Conservation (phyloP, 2,888 invertebrate species). For the Shargacucullia verbasci region DNA sequence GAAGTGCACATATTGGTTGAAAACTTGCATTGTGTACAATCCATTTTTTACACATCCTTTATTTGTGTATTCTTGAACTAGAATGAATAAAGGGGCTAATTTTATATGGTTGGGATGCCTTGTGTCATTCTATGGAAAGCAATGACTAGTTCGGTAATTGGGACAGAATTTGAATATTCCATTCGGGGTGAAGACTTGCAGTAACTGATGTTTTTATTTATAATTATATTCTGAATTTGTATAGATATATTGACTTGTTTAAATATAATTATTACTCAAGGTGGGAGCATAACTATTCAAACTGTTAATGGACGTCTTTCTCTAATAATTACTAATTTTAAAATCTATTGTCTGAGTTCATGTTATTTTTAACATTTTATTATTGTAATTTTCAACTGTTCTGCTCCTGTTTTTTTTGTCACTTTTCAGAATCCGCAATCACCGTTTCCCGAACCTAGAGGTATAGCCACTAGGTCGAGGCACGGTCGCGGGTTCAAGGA, state of each 20-base stretch:
- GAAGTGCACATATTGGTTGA: slow-evolving; percentile 48
- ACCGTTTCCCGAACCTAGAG: slow-evolving; percentile 51
- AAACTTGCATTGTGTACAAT: slow-evolving; percentile 24
- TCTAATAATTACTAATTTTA: too few species aligned
- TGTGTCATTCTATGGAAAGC: too few species aligned
- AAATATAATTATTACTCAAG: slow-evolving; percentile 37
- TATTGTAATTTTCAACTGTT: slow-evolving; percentile 2
- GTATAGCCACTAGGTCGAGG: slow-evolving; percentile 47
- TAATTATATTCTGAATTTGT: too few species aligned
- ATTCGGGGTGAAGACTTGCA: neutral
- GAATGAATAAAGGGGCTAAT: too few species aligned
- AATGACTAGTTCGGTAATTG: too few species aligned
- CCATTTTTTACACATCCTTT: neutral
- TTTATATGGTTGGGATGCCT: too few species aligned
- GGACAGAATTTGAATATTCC: neutral
- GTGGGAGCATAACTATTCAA: slow-evolving; percentile 36
- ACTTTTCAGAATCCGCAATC: slow-evolving; percentile 60
- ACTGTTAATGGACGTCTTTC: neutral
- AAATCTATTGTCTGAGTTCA: neutral
- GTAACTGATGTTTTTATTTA: neutral
- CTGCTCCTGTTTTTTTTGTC: slow-evolving; percentile 51
- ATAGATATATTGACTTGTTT: slow-evolving; percentile 8
- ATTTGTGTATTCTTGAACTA: too few species aligned
- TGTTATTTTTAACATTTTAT: neutral
- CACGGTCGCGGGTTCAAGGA: slow-evolving; percentile 44